Conservation (phyloP, 2,113 vertebrate genomes). For the Bubo blakistoni region DNA sequence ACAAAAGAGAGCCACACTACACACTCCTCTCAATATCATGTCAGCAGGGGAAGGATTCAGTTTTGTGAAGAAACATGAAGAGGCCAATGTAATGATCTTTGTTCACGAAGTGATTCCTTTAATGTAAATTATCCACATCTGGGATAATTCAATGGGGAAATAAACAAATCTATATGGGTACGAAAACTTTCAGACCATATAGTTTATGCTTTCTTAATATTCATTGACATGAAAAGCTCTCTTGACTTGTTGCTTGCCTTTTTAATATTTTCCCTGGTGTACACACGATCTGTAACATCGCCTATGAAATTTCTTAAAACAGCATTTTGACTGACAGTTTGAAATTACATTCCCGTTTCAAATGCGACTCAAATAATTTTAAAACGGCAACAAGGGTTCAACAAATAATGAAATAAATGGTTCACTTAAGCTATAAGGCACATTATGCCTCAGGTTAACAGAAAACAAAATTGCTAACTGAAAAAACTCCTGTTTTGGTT, state of each 20-base stretch:
- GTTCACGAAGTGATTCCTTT: background rate
- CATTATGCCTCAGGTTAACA: background rate
- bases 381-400: background rate
- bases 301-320: background rate
- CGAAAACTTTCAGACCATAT: background rate
- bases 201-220: background rate
- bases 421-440: background rate
- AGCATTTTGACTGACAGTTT: background rate
- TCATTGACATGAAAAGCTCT: background rate
- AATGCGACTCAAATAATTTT: background rate
- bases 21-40: background rate
- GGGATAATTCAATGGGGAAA: background rate
- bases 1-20: background rate
- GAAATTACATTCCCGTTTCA: background rate
- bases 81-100: background rate
- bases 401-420: background rate
- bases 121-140: background rate
- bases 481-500: background rate
- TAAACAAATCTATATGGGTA: background rate
- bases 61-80: background rate
- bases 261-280: background rate
- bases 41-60: background rate
- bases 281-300: accelerated
- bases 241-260: background rate
- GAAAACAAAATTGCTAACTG: background rate